phyloP scores from a whole-genome alignment of 2,113 vertebrate species.

The Sceloporus tristichus region DNA sequence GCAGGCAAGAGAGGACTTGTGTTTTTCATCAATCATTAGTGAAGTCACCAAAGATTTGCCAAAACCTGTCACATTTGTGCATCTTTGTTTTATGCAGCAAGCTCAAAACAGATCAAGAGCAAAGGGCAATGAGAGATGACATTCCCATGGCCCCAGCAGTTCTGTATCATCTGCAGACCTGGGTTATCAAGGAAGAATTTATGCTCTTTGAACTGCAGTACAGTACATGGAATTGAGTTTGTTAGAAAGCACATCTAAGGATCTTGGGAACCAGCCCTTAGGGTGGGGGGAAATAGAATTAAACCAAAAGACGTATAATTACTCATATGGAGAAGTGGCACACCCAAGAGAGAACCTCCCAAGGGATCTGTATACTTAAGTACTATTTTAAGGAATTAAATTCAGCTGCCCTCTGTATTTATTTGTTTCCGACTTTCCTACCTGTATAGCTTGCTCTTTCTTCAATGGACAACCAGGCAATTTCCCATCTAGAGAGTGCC shows the following conservation, averaged over 20 bases:
- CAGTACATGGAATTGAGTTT: not conserved
- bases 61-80: not conserved
- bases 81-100: not conserved
- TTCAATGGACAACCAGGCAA: not conserved
- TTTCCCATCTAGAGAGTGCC: not conserved
- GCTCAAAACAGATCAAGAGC: too few relatives aligned
- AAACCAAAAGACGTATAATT: slow-evolving; percentile 11
- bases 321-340: not conserved
- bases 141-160: not conserved
- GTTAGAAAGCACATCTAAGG: not conserved
- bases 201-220: not conserved
- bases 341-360: slow-evolving; percentile 20
- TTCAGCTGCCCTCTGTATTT: not conserved
- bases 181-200: too few relatives aligned
- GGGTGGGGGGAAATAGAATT: not conserved
- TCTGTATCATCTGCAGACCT: not conserved
- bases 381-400: slow-evolving; percentile 15
- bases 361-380: not conserved
- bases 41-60: not conserved
- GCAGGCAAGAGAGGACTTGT: not conserved
- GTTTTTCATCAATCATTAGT: not conserved
- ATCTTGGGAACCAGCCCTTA: slow-evolving; percentile 7
- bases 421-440: not conserved
- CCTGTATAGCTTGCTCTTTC: not conserved
- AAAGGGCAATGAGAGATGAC: not conserved